Evolutionary conservation across 2,888 invertebrate species (phyloP).

Genomic region (Cheilosia impressa): DNA sequence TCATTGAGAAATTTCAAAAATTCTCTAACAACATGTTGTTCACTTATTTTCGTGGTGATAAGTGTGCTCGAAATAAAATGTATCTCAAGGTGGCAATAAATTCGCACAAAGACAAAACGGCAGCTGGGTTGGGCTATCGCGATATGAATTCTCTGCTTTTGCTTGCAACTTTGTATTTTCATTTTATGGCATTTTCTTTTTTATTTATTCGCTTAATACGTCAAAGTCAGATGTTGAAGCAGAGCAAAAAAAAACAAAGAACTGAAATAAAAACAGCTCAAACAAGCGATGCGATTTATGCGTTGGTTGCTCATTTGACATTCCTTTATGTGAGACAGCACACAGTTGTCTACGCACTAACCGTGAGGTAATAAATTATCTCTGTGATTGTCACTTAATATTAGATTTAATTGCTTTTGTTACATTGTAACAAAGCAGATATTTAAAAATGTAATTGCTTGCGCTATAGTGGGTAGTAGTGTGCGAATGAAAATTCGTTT

Average conservation of each 20-base stretch:
- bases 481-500: neutral
- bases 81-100: slow-evolving; percentile 29
- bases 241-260: neutral
- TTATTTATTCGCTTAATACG: slow-evolving; percentile 32
- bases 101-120: slow-evolving; percentile 23
- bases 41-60: neutral
- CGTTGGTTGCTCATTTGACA: slow-evolving; percentile 18
- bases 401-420: neutral
- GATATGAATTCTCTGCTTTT: neutral
- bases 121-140: slow-evolving; percentile 1
- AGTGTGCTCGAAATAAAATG: slow-evolving; percentile 1
- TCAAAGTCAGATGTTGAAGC: slow-evolving; percentile 17
- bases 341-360: neutral
- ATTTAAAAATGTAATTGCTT: neutral
- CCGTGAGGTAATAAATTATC: slow-evolving; percentile 12
- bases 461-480: neutral
- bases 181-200: neutral
- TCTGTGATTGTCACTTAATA: slow-evolving; percentile 20
- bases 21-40: neutral
- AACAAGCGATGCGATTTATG: slow-evolving; percentile 15
- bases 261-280: neutral
- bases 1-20: neutral
- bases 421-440: slow-evolving; percentile 1
- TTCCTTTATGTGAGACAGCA: slow-evolving; percentile 6
- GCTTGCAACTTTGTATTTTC: slow-evolving; percentile 25